phyloP scores from a whole-genome alignment of 1,140 invertebrate genomes.

The Lethrus apterus region DNA sequence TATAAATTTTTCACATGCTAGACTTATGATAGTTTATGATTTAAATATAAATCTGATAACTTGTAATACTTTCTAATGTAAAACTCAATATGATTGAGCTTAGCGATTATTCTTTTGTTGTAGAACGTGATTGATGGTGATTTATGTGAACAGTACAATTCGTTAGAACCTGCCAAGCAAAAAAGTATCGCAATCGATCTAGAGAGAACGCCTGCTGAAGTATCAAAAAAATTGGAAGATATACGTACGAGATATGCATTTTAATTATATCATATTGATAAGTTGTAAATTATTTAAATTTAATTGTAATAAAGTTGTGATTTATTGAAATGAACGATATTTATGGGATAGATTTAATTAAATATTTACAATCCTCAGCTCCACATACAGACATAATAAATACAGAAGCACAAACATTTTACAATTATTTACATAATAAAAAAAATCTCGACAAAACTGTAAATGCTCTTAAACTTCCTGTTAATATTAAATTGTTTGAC shows the following conservation, averaged over 20 bases:
- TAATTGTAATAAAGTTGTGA: no score
- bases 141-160: conserved; percentile 97
- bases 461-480: no score
- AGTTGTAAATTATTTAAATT: no score
- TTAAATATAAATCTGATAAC: conserved; percentile 11
- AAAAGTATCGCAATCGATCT: conserved; percentile 91
- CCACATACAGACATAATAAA: no score
- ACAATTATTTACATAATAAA: no score
- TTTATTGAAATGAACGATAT: no score
- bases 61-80: conserved; percentile 15
- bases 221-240: conserved; percentile 93
- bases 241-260: conserved; percentile 91
- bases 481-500: no score
- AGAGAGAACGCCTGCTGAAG: conserved; percentile 90
- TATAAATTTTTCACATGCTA: conserved; percentile 31
- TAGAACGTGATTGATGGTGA: conserved; percentile 98
- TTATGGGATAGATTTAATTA: no score
- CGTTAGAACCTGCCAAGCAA: conserved; percentile 88
- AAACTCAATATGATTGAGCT: conserved; percentile 2
- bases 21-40: conserved; percentile 33
- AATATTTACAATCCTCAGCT: no score
- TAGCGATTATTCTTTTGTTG: no score
- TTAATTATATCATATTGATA: conserved; percentile 54
- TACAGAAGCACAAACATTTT: no score
- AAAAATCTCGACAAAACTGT: no score